These are phyloP conservation scores for Euzophera pinguis DNA, from an alignment of 2,888 invertebrate species.

Conservation along the genomic window DNA sequence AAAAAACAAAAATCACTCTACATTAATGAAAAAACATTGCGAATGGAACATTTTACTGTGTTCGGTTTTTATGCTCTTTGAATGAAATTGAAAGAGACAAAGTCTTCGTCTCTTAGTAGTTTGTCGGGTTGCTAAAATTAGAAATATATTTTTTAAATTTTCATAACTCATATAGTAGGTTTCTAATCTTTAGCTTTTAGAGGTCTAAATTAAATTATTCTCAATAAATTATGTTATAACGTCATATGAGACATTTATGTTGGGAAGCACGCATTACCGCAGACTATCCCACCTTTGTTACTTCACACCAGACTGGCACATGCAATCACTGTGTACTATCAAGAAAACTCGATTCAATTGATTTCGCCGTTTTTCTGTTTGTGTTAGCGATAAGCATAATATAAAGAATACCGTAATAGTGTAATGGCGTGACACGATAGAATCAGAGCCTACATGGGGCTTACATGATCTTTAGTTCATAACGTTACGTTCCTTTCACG, in stretches of 20 bases:
- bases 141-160: too few species aligned
- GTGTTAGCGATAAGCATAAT: slow-evolving; percentile 22
- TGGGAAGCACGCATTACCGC: not conserved
- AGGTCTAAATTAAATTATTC: too few species aligned
- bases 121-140: too few species aligned
- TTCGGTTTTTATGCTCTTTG: too few species aligned
- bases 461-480: slow-evolving; percentile 28
- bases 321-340: not conserved
- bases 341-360: slow-evolving; percentile 1
- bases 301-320: slow-evolving; percentile 4
- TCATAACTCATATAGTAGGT: not conserved
- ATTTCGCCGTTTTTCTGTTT: slow-evolving; percentile 1
- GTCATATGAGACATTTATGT: not conserved
- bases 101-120: too few species aligned
- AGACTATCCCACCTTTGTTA: slow-evolving; percentile 6
- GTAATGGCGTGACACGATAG: slow-evolving; percentile 47
- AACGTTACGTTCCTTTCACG: slow-evolving; percentile 47
- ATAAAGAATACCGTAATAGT: slow-evolving; percentile 53
- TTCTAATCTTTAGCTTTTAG: not conserved
- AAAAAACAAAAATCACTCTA: too few species aligned
- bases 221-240: too few species aligned
- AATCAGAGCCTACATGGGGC: slow-evolving; percentile 34
- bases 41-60: too few species aligned
- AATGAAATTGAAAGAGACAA: too few species aligned
- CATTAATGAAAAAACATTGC: too few species aligned